Percentiles rank a stretch among this genome's conserved stretches.
Conservation (phyloP, 2,888 invertebrate species). For the Itoplectis maculator region DNA sequence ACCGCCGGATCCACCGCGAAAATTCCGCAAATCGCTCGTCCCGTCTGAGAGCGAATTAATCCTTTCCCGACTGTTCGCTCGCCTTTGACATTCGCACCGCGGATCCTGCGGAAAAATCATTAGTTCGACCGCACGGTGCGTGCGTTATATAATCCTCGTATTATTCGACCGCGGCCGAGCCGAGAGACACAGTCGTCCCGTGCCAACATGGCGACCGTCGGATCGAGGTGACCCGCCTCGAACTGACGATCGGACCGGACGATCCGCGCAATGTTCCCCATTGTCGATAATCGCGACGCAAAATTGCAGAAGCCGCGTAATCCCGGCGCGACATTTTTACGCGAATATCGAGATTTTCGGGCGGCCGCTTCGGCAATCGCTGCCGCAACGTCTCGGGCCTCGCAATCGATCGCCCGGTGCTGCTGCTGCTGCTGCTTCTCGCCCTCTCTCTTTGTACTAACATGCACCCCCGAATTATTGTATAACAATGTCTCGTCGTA, state of each 20-base stretch:
- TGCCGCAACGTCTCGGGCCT: neutral
- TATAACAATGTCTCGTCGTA: neutral
- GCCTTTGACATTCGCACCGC: neutral
- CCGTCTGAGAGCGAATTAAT: neutral
- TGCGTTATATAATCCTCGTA: conserved; percentile 79
- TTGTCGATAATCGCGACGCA: neutral
- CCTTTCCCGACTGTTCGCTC: neutral
- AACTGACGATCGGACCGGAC: neutral
- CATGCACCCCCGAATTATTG: neutral
- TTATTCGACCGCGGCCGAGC: conserved; percentile 72
- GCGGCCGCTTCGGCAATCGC: neutral
- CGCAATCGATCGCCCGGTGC: conserved; percentile 47
- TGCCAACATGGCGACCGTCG: conserved; percentile 78
- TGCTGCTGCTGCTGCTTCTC: conserved; percentile 14
- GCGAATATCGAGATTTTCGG: neutral
- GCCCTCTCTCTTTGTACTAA: neutral
- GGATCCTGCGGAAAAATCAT: conserved; percentile 18
- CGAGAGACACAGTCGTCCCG: conserved; percentile 66
- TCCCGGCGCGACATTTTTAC: too few relatives aligned
- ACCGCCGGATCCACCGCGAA: neutral
- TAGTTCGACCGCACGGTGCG: conserved; percentile 51
- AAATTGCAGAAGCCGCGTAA: neutral
- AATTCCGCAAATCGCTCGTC: neutral
- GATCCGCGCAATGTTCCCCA: too few relatives aligned
- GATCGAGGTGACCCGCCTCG: conserved; percentile 45